Evolutionary conservation across 2,888 invertebrate species (phyloP), one percentile per base, ranked within the genome.

Genomic region (Lepetodrilus schrolli): DNA sequence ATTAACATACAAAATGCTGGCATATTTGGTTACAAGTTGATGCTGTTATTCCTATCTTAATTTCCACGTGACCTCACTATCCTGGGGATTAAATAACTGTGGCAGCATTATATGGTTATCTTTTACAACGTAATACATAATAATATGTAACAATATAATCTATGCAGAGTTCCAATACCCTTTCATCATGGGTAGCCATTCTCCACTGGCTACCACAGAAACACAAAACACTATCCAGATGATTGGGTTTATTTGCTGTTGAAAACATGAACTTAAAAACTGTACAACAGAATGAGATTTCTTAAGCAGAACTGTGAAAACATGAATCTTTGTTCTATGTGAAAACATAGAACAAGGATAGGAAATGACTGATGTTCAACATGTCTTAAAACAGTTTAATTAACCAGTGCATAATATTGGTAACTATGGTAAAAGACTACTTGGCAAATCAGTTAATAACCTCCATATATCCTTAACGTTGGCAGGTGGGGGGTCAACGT

Each of bases 211-310:
- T n/a, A n/a, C n/a, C n/a, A n/a, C n/a, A n/a, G n/a, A n/a, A 21
- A 48, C 48, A 48, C 5, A 48, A 21, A 8, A n/a, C 10, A 21
- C 21, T 20, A 20, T 48, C 48, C 58, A 58, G 58, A 58, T 34
- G 34, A 30, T 58, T 58, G 26, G 58, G 58, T 58, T 58, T 58
- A 58, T 58, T 58, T 58, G 58, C 58, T 58, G 58, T 58, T 30
- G 58, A 58, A 58, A 30, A 58, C 58, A 58, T 30, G 58, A 58
- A 58, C 58, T 58, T 58, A 58, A 58, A 43, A 58, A 58, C 58
- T 58, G 58, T 58, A 58, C 58, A 58, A 58, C 58, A 58, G 30
- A 30, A 58, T 23, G 58, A 58, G 58, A 30, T 58, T 30, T 30
- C 58, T 30, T 58, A 34, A n/a, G n/a, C n/a, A n/a, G n/a, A n/a